Base-by-base conservation (phyloP, 2,888 invertebrate genomes). In the Oxystoma pomonae region DNA sequence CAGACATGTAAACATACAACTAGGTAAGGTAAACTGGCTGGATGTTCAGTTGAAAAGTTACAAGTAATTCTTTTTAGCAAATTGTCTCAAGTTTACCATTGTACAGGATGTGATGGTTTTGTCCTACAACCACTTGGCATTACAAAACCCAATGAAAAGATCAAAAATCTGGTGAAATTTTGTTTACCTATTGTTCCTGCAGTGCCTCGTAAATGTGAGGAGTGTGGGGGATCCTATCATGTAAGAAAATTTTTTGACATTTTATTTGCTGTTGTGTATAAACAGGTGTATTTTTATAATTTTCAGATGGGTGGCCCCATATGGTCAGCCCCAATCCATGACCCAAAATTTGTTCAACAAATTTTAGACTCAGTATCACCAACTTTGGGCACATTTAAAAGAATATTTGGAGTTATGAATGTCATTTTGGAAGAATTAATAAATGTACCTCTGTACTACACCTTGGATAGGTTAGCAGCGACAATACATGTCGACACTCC, bases 261-360 rank as follows among this genome's bases (percentile, higher is more conserved):
- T 35, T 35, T 35, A 35, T 12, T 35, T 3, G 35, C 35, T 53
- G 16, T 53, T 16, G 5, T n/a, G n/a, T n/a, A n/a, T n/a, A n/a
- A n/a, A n/a, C n/a, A 50, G 18, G n/a, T 17, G n/a, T 2, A 18
- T 16, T 16, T 9, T 61, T 59, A 61, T 63, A n/a, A n/a, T 61
- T 73, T 77, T 59, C 79, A 93, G 89, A 79, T 94, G 69, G 95
- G 94, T 9, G 99, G 99, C 1, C 99, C 99, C 0, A 89, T 99
- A 69, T 99, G 98, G 96, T 86, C 90, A 0, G 93, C 87, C 0
- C 89, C 91, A 0, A 85, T 99, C 52, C 96, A 98, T 79, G 87
- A 92, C 71, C 81, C 82, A 56, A 77, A 82, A 0, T 99, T 99
- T 80, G 89, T 98, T 0, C 74, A 82, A 0, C 81, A 86, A 55